Conservation (phyloP, 1,140 invertebrate genomes). For the Metaphire vulgaris region DNA sequence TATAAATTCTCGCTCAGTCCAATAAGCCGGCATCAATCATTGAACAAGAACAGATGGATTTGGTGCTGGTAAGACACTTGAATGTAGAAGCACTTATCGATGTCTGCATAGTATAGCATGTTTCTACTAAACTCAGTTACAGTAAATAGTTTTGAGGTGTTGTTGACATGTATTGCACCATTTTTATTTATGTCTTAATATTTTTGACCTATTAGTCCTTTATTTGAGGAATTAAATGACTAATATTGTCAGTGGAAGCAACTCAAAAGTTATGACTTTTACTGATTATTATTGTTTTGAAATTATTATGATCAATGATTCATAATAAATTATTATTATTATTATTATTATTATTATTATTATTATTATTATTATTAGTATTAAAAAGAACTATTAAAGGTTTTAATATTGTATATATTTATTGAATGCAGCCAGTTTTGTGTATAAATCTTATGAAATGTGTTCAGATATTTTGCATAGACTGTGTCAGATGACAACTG, state of each 20-base stretch:
- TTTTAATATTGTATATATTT: background rate
- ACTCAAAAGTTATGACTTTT: too few species aligned
- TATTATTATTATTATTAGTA: background rate
- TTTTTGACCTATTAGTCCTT: too few species aligned
- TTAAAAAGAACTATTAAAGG: background rate
- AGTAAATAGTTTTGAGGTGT: too few species aligned
- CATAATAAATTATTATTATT: background rate
- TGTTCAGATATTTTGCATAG: background rate
- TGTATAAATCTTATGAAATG: background rate
- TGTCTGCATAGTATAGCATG: too few species aligned
- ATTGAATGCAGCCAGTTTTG: background rate
- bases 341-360: background rate
- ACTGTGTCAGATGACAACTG: background rate
- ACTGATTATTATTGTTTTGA: too few species aligned
- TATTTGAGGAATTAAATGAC: too few species aligned
- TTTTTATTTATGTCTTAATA: too few species aligned
- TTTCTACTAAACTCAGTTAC: too few species aligned
- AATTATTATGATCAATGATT: too few species aligned
- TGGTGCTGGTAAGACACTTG: background rate
- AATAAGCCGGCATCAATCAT: background rate
- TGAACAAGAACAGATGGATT: background rate
- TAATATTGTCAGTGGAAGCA: too few species aligned
- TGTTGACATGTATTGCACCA: too few species aligned
- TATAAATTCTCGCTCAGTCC: background rate
- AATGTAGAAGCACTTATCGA: too few species aligned